Evolutionary conservation across 1,140 invertebrate species (phyloP).

Genomic region (Drosophila azteca): DNA sequence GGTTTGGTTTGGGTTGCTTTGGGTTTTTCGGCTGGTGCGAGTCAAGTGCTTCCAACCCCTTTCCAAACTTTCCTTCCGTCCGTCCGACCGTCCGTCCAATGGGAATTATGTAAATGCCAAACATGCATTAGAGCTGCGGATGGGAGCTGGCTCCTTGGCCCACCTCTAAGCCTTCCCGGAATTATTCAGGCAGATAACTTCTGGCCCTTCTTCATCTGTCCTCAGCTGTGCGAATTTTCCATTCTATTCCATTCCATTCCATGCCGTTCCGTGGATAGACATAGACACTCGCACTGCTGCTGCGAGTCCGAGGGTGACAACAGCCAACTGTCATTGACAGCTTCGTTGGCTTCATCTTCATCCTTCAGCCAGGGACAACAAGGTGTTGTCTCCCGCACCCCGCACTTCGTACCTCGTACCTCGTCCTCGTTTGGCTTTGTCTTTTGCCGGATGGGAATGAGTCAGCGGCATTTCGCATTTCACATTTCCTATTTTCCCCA

Average conservation of each 20-base stretch:
- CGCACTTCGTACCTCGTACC: slow-evolving; percentile 16
- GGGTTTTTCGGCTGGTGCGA: slow-evolving; percentile 43
- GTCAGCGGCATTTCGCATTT: slow-evolving; percentile 39
- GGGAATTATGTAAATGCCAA: slow-evolving; percentile 75
- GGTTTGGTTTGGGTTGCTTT: slow-evolving; percentile 41
- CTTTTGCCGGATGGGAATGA: slow-evolving; percentile 27
- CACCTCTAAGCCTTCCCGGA: slow-evolving; percentile 43
- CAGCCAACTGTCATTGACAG: slow-evolving; percentile 68
- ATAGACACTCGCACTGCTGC: no score
- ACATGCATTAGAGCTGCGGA: slow-evolving; percentile 71
- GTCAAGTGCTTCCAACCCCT: slow-evolving; percentile 56
- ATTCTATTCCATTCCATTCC: slow-evolving; percentile 2
- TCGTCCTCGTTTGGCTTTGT: slow-evolving; percentile 58
- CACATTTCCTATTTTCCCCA: slow-evolving; percentile 37
- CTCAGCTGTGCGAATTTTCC: slow-evolving; percentile 75
- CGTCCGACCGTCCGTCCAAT: background rate
- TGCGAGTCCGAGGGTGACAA: slow-evolving; percentile 47
- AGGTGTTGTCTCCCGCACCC: slow-evolving; percentile 49
- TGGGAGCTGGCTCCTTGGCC: slow-evolving; percentile 20
- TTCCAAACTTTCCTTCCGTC: background rate
- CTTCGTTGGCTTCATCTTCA: slow-evolving; percentile 8
- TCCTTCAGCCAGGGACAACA: slow-evolving; percentile 34
- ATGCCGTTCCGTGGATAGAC: background rate
- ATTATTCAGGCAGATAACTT: slow-evolving; percentile 64
- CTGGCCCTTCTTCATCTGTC: slow-evolving; percentile 19